Evolutionary conservation across 2,797 vertebrate species (phyloP).

Genomic region (Lepidocolaptes lacrymiger): DNA sequence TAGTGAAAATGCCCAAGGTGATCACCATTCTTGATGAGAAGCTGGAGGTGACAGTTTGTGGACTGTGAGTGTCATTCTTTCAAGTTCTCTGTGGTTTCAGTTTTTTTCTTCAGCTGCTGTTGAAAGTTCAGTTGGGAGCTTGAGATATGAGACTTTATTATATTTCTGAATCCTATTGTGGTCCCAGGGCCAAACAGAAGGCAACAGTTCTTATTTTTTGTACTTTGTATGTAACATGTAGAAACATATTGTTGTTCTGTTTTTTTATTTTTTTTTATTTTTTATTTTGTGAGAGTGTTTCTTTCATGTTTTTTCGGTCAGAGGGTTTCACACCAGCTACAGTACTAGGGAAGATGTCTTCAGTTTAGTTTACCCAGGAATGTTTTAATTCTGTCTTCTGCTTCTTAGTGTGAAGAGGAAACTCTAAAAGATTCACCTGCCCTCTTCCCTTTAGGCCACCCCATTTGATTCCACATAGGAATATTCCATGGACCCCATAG

Average conservation of each 20-base stretch:
- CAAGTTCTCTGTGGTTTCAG: background rate
- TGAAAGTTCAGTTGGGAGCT: background rate
- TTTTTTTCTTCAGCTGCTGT: background rate
- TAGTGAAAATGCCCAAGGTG: conserved; percentile 64
- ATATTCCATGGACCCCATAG: background rate
- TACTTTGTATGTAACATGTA: background rate
- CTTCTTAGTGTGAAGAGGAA: background rate
- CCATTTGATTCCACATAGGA: rapidly evolving
- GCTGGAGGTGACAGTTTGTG: conserved; percentile 73
- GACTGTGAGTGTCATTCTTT: conserved; percentile 70
- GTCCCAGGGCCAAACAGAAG: background rate
- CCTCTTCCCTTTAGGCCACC: background rate
- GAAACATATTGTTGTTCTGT: background rate
- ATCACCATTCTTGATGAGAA: conserved; percentile 73
- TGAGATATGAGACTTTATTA: background rate
- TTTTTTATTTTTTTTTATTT: background rate
- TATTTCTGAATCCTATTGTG: background rate
- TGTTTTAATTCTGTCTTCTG: background rate
- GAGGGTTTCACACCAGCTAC: background rate
- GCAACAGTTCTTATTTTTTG: background rate
- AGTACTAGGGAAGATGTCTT: background rate
- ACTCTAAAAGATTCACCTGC: background rate
- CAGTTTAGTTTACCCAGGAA: background rate
- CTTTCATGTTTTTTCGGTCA: background rate
- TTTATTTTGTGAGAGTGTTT: background rate